Evolutionary conservation across 2,797 vertebrate species (phyloP).

Genomic region (Urosaurus nigricauda): DNA sequence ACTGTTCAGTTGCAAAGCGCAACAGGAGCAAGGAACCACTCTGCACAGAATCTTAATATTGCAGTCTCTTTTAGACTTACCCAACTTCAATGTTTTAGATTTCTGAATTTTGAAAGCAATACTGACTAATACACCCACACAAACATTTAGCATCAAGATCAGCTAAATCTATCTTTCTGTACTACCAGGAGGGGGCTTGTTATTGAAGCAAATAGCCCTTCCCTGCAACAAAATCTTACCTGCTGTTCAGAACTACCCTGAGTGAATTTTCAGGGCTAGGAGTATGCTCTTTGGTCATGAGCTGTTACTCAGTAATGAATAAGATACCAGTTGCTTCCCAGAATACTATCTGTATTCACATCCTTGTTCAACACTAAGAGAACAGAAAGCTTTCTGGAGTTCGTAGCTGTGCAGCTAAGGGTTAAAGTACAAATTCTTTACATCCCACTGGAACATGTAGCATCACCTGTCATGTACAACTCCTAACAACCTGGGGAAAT

Average conservation of each 20-base stretch:
- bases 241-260: not conserved
- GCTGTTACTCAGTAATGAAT: conserved; percentile 8
- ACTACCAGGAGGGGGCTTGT: not conserved
- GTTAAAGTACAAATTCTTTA: not conserved
- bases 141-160: not conserved
- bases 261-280: not conserved
- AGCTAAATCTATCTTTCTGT: not conserved
- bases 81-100: not conserved
- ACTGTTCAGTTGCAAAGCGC: not conserved
- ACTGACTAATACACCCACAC: too few species aligned
- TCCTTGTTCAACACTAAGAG: not conserved
- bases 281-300: conserved; percentile 10
- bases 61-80: not conserved
- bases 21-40: not conserved
- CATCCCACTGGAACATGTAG: not conserved
- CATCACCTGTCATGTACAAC: not conserved
- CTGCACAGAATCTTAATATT: not conserved
- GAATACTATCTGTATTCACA: not conserved
- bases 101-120: not conserved
- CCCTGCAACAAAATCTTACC: not conserved
- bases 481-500: not conserved
- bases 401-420: not conserved
- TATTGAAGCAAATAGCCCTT: not conserved
- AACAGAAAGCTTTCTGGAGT: not conserved
- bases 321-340: not conserved